phyloP scores from a whole-genome alignment of 2,113 vertebrate species.

The Plecotus auritus region DNA sequence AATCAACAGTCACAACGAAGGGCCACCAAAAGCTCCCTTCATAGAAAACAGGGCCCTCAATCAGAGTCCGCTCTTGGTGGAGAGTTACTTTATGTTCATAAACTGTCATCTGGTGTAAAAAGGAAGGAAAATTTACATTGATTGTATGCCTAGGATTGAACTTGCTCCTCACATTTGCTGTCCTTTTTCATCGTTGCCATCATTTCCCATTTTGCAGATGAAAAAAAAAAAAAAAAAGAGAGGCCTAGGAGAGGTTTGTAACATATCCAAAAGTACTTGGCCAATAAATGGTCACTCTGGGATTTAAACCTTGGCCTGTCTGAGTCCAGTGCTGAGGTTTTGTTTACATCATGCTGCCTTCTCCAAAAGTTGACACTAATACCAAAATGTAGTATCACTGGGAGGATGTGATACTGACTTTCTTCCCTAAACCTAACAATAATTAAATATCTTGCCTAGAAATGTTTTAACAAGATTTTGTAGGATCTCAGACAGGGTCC shows the following conservation, averaged over 20 bases:
- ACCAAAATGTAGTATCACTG: background rate
- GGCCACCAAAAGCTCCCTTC: conserved; percentile 42
- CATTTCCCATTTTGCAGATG: background rate
- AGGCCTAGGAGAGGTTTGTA: background rate
- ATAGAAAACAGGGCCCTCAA: background rate
- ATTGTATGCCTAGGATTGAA: background rate
- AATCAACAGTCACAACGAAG: conserved; percentile 54
- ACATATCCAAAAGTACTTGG: background rate
- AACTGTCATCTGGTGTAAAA: background rate
- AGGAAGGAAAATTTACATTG: background rate
- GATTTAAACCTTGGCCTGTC: background rate
- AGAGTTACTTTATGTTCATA: background rate
- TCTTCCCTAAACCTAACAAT: background rate
- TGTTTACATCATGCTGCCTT: background rate
- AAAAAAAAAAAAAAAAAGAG: background rate
- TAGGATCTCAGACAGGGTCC: background rate
- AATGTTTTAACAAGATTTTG: background rate
- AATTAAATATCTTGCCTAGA: background rate
- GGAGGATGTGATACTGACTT: background rate
- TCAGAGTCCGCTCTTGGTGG: conserved; percentile 6
- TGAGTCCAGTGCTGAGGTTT: background rate
- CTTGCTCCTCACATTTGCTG: background rate
- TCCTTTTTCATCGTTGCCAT: background rate
- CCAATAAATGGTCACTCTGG: background rate
- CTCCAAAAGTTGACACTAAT: background rate